Conservation (phyloP, 2,113 vertebrate genomes). For the Labrus mixtus region DNA sequence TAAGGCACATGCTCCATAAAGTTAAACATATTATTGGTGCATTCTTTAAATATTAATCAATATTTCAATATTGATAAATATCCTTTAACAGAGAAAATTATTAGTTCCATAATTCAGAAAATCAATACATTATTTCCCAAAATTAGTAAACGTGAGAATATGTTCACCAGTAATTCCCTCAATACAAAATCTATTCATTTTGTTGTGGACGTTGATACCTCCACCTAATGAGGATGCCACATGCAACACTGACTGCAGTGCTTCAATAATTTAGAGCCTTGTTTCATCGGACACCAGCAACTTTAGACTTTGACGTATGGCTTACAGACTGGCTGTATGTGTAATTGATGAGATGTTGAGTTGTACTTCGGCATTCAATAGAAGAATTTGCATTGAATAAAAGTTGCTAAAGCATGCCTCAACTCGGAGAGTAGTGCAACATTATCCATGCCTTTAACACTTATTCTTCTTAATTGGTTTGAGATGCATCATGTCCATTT, state of each 20-base stretch:
- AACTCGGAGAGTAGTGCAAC: conserved; percentile 14
- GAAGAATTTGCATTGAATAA: conserved; percentile 27
- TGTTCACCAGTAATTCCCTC: conserved; percentile 13
- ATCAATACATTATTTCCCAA: not conserved
- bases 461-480: not conserved
- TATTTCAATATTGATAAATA: not conserved
- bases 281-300: conserved; percentile 82
- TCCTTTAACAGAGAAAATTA: not conserved
- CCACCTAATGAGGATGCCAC: conserved; percentile 69
- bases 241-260: conserved; percentile 65
- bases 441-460: conserved; percentile 10
- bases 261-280: conserved; percentile 79
- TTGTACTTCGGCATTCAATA: conserved; percentile 38
- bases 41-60: not conserved
- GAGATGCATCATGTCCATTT: not conserved
- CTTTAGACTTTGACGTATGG: conserved; percentile 80
- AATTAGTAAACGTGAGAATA: not conserved
- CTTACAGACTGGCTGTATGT: conserved; percentile 73
- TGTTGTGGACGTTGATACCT: conserved; percentile 59
- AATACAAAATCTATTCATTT: conserved; percentile 42
- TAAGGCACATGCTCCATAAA: not conserved
- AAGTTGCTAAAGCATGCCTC: conserved; percentile 49
- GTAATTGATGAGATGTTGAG: conserved; percentile 81
- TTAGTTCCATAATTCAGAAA: not conserved
- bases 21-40: not conserved